phyloP scores from a whole-genome alignment of 2,113 vertebrate species.

The Hippolais icterina region DNA sequence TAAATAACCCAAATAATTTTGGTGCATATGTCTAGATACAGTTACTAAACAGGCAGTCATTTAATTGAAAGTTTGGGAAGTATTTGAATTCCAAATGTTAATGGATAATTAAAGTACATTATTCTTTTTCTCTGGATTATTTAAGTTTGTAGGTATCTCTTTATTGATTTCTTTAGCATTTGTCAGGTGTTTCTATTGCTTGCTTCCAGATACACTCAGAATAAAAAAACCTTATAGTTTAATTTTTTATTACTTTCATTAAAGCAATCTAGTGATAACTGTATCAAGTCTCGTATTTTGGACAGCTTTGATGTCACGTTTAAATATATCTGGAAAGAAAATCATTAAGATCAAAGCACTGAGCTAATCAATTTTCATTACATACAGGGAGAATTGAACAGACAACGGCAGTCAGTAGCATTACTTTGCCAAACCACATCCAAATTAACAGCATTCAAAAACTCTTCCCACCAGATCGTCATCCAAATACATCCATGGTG shows the following conservation, averaged over 20 bases:
- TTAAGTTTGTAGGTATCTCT: not conserved
- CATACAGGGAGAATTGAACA: not conserved
- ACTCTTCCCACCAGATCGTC: not conserved
- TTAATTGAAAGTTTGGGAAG: not conserved
- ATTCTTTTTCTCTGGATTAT: not conserved
- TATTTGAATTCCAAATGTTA: not conserved
- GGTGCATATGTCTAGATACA: not conserved
- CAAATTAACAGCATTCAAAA: not conserved
- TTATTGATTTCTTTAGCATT: not conserved
- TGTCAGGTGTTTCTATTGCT: not conserved
- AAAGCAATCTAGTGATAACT: not conserved
- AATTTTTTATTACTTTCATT: constrained; percentile 3
- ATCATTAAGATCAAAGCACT: constrained; percentile 9
- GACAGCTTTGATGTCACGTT: not conserved
- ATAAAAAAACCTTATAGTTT: not conserved
- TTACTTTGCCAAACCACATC: not conserved
- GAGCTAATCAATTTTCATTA: not conserved
- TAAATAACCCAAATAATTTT: not conserved
- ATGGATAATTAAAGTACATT: not conserved
- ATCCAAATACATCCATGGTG: not conserved
- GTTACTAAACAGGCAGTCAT: not conserved
- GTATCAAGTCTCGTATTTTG: not conserved
- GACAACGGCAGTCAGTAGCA: not conserved
- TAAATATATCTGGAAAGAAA: not conserved
- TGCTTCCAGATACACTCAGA: not conserved